Conservation (phyloP, 2,888 invertebrate species). For the Brachycybe producta region DNA sequence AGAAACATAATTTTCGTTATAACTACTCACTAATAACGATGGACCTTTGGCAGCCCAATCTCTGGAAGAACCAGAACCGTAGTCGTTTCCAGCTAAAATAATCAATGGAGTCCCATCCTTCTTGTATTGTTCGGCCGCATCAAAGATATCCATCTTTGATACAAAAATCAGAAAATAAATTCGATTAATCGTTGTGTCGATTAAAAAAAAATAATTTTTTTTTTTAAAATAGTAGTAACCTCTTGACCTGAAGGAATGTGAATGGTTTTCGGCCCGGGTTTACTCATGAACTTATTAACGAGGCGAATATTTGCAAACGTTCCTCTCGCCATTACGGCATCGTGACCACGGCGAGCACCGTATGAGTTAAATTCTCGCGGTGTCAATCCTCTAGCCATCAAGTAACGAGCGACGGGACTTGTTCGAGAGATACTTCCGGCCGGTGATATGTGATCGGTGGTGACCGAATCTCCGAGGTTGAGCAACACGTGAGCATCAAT, state of each 20-base stretch:
- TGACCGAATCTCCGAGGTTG: constrained; percentile 88
- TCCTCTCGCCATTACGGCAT: constrained; percentile 92
- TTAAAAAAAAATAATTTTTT: neutral
- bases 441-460: constrained; percentile 97
- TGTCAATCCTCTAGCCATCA: constrained; percentile 56
- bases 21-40: constrained; percentile 63
- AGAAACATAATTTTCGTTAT: too few relatives aligned
- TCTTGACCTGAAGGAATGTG: constrained; percentile 77
- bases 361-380: constrained; percentile 97
- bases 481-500: constrained; percentile 65
- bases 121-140: constrained; percentile 79
- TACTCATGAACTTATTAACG: constrained; percentile 71
- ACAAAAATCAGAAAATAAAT: constrained; percentile 4
- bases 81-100: constrained; percentile 88
- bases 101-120: constrained; percentile 62
- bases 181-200: neutral
- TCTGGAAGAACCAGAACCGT: constrained; percentile 92
- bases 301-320: constrained; percentile 97
- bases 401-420: constrained; percentile 77
- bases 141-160: constrained; percentile 75
- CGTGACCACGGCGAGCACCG: constrained; percentile 91
- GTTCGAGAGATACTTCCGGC: constrained; percentile 93
- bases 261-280: constrained; percentile 69
- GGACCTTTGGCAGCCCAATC: constrained; percentile 99
- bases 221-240: constrained; percentile 33